A percentile compares a stretch with the other conserved stretches of the same genome.
These are phyloP conservation scores for Megamerina dolium DNA, from an alignment of 2,888 invertebrate genomes.

Conservation along the genomic window DNA sequence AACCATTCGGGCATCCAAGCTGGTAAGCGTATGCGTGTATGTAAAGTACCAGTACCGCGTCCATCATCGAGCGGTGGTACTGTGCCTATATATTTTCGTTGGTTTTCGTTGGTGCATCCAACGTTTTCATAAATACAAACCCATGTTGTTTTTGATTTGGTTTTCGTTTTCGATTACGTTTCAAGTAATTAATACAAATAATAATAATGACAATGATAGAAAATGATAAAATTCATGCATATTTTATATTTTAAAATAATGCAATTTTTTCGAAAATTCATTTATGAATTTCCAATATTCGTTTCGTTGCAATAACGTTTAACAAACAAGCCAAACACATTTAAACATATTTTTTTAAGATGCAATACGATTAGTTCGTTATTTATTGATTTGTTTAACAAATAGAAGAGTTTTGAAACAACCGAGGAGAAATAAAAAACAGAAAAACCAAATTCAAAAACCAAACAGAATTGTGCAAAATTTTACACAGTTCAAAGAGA, in stretches of 20 bases:
- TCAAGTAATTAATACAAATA: conserved; percentile 1
- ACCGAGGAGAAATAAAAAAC: background rate
- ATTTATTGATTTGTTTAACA: too few species aligned
- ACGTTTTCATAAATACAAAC: background rate
- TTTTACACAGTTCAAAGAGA: conserved; percentile 12
- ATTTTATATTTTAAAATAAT: conserved; percentile 2
- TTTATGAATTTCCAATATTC: conserved; percentile 10
- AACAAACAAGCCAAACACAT: conserved; percentile 21
- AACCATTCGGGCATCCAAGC: conserved; percentile 82
- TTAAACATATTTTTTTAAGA: conserved; percentile 19
- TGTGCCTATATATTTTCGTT: conserved; percentile 57
- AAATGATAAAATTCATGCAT: conserved; percentile 3
- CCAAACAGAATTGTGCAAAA: too few species aligned
- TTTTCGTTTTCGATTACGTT: background rate
- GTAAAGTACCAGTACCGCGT: conserved; percentile 47
- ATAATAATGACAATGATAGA: background rate
- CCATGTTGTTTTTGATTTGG: background rate
- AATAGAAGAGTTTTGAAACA: conserved; percentile 4
- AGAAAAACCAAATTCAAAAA: too few species aligned
- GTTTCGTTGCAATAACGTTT: too few species aligned
- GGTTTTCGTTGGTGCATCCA: background rate
- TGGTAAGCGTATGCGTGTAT: conserved; percentile 53
- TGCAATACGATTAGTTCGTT: conserved; percentile 8
- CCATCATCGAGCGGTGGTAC: conserved; percentile 70
- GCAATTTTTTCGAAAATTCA: conserved; percentile 14